A percentile compares a stretch with the other conserved stretches of the same genome.
These are phyloP conservation scores for Campoletis raptor DNA, from an alignment of 2,888 invertebrate genomes.

Conservation along the genomic window DNA sequence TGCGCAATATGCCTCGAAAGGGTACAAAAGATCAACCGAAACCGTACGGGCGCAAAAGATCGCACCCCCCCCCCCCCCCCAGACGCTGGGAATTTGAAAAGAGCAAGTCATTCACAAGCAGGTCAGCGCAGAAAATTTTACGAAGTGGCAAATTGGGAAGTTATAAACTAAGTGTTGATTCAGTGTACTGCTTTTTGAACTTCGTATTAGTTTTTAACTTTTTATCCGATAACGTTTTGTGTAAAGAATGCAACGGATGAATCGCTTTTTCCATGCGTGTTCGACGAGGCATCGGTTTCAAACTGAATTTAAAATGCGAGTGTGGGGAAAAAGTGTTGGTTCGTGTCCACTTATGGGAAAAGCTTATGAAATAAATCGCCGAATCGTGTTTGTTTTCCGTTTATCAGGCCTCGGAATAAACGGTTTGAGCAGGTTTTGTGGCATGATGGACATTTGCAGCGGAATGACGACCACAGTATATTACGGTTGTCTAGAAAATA, in stretches of 20 bases:
- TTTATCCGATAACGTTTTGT: constrained; percentile 28
- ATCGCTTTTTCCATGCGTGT: constrained; percentile 32
- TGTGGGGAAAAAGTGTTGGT: constrained; percentile 29
- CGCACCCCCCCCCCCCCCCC: background rate
- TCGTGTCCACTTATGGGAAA: constrained; percentile 44
- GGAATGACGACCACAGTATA: constrained; percentile 21
- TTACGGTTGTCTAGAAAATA: constrained; percentile 26
- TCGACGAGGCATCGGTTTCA: constrained; percentile 27
- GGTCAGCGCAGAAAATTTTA: too few species aligned
- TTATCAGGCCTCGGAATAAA: constrained; percentile 46
- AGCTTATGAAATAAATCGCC: constrained; percentile 53
- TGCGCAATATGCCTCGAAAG: too few species aligned
- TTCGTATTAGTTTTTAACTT: constrained; percentile 32
- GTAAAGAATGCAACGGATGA: constrained; percentile 23
- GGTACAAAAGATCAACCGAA: too few species aligned
- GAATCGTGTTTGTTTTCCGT: constrained; percentile 49
- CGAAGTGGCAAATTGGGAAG: too few species aligned
- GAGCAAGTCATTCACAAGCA: too few species aligned
- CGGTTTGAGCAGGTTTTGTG: constrained; percentile 47
- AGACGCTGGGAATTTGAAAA: too few species aligned
- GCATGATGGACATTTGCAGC: constrained; percentile 31
- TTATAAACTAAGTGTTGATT: too few species aligned
- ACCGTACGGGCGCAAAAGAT: too few species aligned
- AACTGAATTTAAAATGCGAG: constrained; percentile 32
- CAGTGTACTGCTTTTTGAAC: constrained; percentile 33